These are phyloP conservation scores for Riparia riparia DNA, from an alignment of 2,113 vertebrate species.

Conservation along the genomic window DNA sequence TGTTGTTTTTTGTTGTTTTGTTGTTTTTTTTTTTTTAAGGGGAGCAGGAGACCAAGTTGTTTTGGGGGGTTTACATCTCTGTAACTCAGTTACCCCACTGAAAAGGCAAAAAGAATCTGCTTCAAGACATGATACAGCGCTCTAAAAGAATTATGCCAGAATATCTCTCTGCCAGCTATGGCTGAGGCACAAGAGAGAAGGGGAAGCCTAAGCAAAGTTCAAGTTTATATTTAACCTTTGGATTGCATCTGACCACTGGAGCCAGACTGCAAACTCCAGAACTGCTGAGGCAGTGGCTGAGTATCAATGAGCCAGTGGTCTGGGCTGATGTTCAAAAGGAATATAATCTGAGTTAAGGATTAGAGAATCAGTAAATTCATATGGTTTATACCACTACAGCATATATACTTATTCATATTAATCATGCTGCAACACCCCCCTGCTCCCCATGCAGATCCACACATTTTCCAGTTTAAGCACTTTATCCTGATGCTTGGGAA, in stretches of 20 bases:
- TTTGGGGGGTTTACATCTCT: background rate
- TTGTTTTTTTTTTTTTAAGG: too few species aligned
- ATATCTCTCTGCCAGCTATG: background rate
- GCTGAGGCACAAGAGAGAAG: background rate
- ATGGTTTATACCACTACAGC: background rate
- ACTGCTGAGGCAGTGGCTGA: background rate
- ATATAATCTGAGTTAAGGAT: background rate
- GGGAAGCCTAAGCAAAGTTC: background rate
- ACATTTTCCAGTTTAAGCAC: background rate
- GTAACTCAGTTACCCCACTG: background rate
- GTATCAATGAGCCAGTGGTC: background rate
- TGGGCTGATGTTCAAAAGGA: background rate
- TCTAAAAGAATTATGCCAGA: background rate
- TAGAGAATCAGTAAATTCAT: background rate
- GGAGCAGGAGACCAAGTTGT: accelerated
- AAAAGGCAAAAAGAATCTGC: background rate
- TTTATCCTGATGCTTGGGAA: background rate
- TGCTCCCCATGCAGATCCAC: background rate
- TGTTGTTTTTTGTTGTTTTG: too few species aligned
- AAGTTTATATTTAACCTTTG: background rate
- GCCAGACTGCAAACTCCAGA: background rate
- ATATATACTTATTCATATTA: background rate
- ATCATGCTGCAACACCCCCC: background rate
- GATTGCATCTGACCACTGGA: background rate
- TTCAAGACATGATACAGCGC: background rate